phyloP scores from a whole-genome alignment of 1,140 invertebrate species.

The Helicoverpa zea region DNA sequence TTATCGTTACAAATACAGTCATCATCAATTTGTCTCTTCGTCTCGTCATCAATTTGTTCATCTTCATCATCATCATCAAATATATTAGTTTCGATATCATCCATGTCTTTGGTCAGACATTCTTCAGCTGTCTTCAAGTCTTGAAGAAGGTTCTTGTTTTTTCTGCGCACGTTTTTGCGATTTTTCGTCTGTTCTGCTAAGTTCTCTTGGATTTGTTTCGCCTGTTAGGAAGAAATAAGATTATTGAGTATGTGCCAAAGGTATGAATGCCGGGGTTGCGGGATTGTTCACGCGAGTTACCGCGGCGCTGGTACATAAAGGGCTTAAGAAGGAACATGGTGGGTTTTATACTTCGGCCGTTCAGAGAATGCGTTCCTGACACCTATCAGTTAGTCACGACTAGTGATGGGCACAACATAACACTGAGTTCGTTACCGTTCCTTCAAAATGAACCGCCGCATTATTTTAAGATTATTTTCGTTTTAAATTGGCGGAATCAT shows the following conservation, averaged over 20 bases:
- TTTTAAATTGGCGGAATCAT: no score
- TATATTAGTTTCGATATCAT: constrained; percentile 51
- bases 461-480: no score
- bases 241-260: not conserved
- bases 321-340: no score
- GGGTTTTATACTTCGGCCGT: no score
- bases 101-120: constrained; percentile 57
- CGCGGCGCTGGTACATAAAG: no score
- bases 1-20: constrained; percentile 62
- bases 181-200: constrained; percentile 59
- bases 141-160: constrained; percentile 69
- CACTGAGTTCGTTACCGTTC: no score
- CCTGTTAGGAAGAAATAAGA: not conserved
- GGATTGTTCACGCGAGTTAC: no score
- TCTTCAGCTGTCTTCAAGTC: constrained; percentile 63
- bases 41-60: not conserved
- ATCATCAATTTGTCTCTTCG: not conserved
- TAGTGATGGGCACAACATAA: no score
- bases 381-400: no score
- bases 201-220: constrained; percentile 32
- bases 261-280: no score
- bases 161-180: constrained; percentile 60
- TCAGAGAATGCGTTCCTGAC: no score
- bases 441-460: no score
- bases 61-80: not conserved